These are phyloP conservation scores for Bovichtus diacanthus DNA, from an alignment of 2,797 vertebrate species.

Conservation along the genomic window DNA sequence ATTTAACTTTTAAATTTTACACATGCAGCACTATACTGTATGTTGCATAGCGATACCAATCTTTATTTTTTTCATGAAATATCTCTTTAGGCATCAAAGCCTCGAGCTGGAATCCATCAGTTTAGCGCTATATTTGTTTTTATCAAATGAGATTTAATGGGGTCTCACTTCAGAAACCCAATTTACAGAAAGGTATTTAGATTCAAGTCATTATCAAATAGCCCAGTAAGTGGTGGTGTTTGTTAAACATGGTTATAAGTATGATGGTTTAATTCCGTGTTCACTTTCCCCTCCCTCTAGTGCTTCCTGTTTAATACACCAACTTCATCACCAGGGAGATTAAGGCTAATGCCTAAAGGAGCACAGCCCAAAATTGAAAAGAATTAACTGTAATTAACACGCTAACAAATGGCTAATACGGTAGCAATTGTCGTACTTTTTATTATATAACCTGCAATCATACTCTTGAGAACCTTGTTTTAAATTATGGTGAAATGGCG, in stretches of 20 bases:
- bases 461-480: conserved; percentile 72
- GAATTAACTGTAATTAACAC: conserved; percentile 86
- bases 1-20: background rate
- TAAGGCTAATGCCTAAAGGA: conserved; percentile 85
- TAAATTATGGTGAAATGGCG: conserved; percentile 56
- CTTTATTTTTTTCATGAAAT: background rate
- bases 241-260: conserved; percentile 64
- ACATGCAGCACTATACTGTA: background rate
- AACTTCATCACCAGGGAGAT: conserved; percentile 85
- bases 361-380: conserved; percentile 82
- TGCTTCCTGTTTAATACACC: conserved; percentile 76
- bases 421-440: conserved; percentile 78
- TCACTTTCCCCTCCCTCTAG: conserved; percentile 67
- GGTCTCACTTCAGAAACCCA: conserved; percentile 28
- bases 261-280: conserved; percentile 74
- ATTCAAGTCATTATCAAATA: conserved; percentile 46
- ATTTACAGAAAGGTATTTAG: conserved; percentile 40
- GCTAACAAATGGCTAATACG: conserved; percentile 83
- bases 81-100: conserved; percentile 13
- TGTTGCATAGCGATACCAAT: background rate
- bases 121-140: conserved; percentile 14
- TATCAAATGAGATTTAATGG: conserved; percentile 17
- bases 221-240: conserved; percentile 58
- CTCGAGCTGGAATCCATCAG: conserved; percentile 18
- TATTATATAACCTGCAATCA: conserved; percentile 80